A percentile compares a stretch with the other conserved stretches of the same genome.
Conservation (phyloP, 2,797 vertebrate species). For the Pygocentrus nattereri region DNA sequence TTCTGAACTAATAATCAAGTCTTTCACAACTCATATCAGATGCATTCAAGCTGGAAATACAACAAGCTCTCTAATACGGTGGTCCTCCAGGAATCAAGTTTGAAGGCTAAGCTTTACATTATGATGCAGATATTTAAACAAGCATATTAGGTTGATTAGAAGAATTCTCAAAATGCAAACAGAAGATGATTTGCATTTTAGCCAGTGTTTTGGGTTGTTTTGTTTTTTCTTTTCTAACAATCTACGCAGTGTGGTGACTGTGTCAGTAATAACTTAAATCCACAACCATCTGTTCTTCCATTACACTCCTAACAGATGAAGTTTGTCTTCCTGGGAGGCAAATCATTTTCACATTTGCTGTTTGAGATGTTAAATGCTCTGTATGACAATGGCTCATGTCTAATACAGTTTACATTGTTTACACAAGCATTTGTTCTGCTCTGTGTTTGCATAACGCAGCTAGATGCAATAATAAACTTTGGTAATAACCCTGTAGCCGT, state of each 20-base stretch:
- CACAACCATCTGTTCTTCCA: conserved; percentile 10
- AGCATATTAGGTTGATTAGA: too few relatives aligned
- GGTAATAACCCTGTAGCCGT: background rate
- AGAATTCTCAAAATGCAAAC: background rate
- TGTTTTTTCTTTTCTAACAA: background rate
- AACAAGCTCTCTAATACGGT: background rate
- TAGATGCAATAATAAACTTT: conserved; percentile 30
- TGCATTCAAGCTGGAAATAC: background rate
- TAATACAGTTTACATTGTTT: conserved; percentile 26
- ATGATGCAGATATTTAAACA: too few relatives aligned
- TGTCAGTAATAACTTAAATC: background rate
- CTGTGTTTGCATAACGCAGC: conserved; percentile 28
- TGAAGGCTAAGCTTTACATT: background rate
- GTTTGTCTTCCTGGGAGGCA: background rate
- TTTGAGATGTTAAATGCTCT: conserved; percentile 35
- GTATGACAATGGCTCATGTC: conserved; percentile 26
- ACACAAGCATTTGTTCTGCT: conserved; percentile 15
- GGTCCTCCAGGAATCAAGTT: background rate
- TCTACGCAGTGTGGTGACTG: conserved; percentile 8
- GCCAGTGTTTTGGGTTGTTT: conserved; percentile 1
- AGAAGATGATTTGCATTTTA: background rate
- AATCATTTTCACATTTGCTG: conserved; percentile 10
- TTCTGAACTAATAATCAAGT: conserved; percentile 13
- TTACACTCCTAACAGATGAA: conserved; percentile 7
- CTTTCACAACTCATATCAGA: background rate